Percentiles rank a stretch among this genome's conserved stretches.
phyloP scores from a whole-genome alignment of 2,113 vertebrate species.

The Oncorhynchus nerka region DNA sequence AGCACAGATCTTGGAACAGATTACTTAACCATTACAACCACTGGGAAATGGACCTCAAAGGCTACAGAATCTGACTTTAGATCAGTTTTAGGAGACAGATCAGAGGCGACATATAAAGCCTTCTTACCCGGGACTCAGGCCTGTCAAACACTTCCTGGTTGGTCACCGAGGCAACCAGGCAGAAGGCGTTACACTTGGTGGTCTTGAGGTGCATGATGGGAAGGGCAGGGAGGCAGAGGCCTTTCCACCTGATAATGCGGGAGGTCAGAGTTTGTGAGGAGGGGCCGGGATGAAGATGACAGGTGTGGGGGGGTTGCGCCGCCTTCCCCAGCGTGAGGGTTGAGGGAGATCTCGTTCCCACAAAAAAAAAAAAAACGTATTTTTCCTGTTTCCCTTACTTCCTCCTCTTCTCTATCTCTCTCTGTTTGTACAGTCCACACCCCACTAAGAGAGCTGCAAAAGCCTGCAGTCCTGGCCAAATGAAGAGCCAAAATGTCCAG shows the following conservation, averaged over 20 bases:
- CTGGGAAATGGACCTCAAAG: not conserved
- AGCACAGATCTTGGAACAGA: not conserved
- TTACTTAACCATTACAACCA: not conserved
- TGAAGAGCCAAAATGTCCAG: not conserved
- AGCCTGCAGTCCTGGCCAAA: not conserved
- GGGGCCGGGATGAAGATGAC: constrained; percentile 23
- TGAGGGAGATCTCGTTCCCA: constrained; percentile 17
- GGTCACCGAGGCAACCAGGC: constrained; percentile 85
- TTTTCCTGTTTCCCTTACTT: not conserved
- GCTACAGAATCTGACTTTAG: not conserved
- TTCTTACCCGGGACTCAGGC: constrained; percentile 82
- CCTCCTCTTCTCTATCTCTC: not conserved
- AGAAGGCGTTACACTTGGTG: constrained; percentile 86
- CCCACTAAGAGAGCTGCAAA: not conserved
- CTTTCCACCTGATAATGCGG: constrained; percentile 31
- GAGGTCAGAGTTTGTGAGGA: constrained; percentile 43
- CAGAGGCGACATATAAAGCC: not conserved
- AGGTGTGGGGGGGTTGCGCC: constrained; percentile 39
- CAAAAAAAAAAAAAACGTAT: not conserved
- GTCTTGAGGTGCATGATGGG: constrained; percentile 89
- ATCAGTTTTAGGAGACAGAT: not conserved
- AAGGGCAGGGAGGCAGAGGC: constrained; percentile 20
- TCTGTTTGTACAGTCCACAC: not conserved
- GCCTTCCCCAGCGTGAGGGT: constrained; percentile 64
- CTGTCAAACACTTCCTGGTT: constrained; percentile 83